Evolutionary conservation across 1,140 invertebrate species (phyloP).

Genomic region (Lepidostoma basale): DNA sequence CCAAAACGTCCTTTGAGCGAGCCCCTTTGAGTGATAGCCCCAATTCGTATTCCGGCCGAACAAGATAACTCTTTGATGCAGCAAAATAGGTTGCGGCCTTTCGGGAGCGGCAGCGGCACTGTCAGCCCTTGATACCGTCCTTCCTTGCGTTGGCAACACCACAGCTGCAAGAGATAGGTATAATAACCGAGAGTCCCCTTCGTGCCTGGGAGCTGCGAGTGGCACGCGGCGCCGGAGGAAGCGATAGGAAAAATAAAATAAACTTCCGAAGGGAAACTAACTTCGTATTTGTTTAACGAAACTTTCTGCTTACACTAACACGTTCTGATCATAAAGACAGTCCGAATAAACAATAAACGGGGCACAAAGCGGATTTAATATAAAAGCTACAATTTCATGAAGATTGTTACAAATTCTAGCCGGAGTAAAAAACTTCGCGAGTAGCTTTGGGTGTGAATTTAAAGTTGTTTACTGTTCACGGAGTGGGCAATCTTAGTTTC

Average conservation of each 20-base stretch:
- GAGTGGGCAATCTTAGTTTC: too few relatives aligned
- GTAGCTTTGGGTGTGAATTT: too few relatives aligned
- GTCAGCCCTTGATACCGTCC: not conserved
- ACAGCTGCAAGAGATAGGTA: not conserved
- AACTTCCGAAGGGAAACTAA: not conserved
- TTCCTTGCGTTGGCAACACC: not conserved
- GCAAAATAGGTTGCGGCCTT: slow-evolving; percentile 14
- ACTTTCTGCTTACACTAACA: slow-evolving; percentile 11
- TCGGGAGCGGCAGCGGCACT: not conserved
- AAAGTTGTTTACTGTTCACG: too few relatives aligned
- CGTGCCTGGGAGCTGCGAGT: not conserved
- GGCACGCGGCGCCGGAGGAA: not conserved
- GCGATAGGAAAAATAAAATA: slow-evolving; percentile 23
- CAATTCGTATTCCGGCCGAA: slow-evolving; percentile 28
- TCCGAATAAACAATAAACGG: slow-evolving; percentile 17
- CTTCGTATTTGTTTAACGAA: slow-evolving; percentile 18
- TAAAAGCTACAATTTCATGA: slow-evolving; percentile 13
- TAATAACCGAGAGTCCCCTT: not conserved
- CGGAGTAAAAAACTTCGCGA: too few relatives aligned
- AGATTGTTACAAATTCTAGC: not conserved
- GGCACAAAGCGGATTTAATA: slow-evolving; percentile 15
- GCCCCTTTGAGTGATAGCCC: slow-evolving; percentile 22
- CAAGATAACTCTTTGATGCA: slow-evolving; percentile 29
- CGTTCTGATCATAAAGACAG: slow-evolving; percentile 18
- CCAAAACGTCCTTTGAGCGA: slow-evolving; percentile 17